A percentile compares a stretch with the other conserved stretches of the same genome.
Evolutionary conservation across 2,113 vertebrate genomes (phyloP).

Genomic region (Ptilonorhynchus violaceus): DNA sequence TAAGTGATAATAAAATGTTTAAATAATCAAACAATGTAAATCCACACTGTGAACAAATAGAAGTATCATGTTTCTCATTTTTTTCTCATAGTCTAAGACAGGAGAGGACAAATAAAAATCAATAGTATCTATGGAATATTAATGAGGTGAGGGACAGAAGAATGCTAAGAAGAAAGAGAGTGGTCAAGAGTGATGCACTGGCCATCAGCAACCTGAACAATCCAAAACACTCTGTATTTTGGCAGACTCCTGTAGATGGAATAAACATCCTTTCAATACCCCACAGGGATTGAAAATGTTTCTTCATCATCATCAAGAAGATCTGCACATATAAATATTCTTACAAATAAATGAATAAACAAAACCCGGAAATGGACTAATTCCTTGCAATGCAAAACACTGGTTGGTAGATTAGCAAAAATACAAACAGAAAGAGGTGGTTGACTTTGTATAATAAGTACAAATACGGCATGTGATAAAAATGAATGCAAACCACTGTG

Average conservation of each 20-base stretch:
- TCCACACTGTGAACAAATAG: not conserved
- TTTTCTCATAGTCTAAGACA: not conserved
- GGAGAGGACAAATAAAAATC: not conserved
- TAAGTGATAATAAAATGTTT: not conserved
- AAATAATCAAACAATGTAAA: not conserved
- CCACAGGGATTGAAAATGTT: not conserved
- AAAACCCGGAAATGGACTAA: not conserved
- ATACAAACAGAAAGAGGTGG: not conserved
- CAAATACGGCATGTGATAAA: not conserved
- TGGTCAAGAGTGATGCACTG: not conserved
- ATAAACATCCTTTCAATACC: not conserved
- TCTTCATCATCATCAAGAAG: not conserved
- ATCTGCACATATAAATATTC: not conserved
- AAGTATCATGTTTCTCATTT: not conserved
- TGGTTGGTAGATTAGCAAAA: not conserved
- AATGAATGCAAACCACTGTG: not conserved
- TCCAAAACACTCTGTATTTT: not conserved
- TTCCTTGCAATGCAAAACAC: not conserved
- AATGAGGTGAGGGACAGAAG: not conserved
- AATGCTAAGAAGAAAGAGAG: not conserved
- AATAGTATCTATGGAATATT: not conserved
- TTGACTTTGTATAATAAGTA: not conserved
- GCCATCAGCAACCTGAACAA: not conserved
- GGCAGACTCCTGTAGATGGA: not conserved
- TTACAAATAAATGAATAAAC: not conserved